phyloP scores from a whole-genome alignment of 2,113 vertebrate species.

The Sphyrna mokarran region DNA sequence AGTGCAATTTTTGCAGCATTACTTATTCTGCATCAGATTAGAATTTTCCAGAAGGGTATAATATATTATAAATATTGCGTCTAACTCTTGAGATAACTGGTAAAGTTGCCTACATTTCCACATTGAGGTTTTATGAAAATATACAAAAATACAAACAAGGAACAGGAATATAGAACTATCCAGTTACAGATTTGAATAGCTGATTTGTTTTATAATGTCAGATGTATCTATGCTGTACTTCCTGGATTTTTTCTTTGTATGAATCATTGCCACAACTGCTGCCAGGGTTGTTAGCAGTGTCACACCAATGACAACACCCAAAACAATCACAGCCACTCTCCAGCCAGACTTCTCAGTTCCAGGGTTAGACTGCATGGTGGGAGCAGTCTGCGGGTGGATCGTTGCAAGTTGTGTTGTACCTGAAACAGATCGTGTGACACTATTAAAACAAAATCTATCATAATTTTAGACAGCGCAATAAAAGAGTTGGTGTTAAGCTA shows the following conservation, averaged over 20 bases:
- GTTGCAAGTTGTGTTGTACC: background rate
- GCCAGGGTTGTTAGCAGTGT: background rate
- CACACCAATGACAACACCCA: background rate
- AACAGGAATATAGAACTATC: background rate
- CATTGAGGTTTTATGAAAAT: background rate
- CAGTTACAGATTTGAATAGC: background rate
- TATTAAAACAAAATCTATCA: background rate
- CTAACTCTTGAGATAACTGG: background rate
- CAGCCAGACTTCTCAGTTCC: background rate
- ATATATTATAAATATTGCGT: background rate
- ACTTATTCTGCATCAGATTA: background rate
- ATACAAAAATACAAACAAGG: no score
- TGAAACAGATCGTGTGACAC: background rate
- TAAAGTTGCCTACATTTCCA: background rate
- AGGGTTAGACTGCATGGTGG: background rate
- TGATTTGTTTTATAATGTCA: background rate
- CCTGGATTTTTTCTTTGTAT: background rate
- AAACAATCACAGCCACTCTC: conserved; percentile 15
- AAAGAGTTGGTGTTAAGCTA: background rate
- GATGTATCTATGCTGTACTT: background rate
- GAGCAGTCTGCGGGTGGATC: background rate
- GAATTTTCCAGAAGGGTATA: background rate
- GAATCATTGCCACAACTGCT: background rate
- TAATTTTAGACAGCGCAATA: background rate
- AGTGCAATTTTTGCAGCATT: background rate